Evolutionary conservation across 2,113 vertebrate genomes (phyloP).

Genomic region (Philantomba maxwellii): DNA sequence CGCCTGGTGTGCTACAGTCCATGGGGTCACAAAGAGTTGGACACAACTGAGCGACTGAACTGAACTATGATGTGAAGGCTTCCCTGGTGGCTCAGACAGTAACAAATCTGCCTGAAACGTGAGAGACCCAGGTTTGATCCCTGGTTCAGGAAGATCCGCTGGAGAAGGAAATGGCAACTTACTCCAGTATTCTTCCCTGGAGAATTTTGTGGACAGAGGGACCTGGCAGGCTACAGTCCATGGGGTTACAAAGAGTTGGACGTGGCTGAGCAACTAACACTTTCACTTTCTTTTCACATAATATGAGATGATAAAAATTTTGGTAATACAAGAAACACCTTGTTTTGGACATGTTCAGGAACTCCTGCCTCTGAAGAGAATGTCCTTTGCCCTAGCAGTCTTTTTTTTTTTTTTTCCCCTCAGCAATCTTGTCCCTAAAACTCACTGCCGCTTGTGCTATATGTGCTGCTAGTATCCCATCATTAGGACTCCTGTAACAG

Average conservation of each 20-base stretch:
- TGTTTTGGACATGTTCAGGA: background rate
- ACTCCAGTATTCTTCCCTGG: background rate
- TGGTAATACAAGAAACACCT: background rate
- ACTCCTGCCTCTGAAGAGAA: background rate
- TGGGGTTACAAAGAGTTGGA: background rate
- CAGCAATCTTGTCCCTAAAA: background rate
- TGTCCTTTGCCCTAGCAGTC: background rate
- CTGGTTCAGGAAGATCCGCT: background rate
- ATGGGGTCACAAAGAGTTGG: background rate
- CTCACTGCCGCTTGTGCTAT: background rate
- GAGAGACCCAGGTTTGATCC: background rate
- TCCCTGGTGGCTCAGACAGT: background rate
- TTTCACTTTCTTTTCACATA: background rate
- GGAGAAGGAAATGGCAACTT: background rate
- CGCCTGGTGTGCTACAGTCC: background rate
- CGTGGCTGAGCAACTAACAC: background rate
- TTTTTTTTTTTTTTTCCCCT: background rate
- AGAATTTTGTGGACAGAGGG: background rate
- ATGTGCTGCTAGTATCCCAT: too few relatives aligned
- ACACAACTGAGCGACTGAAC: fast-evolving
- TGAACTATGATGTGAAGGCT: background rate
- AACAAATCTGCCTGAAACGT: background rate
- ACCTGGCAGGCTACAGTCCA: background rate
- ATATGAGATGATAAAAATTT: background rate
- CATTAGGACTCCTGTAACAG: fast-evolving